Evolutionary conservation across 2,113 vertebrate genomes (phyloP).

Genomic region (Arothron firmamentum): DNA sequence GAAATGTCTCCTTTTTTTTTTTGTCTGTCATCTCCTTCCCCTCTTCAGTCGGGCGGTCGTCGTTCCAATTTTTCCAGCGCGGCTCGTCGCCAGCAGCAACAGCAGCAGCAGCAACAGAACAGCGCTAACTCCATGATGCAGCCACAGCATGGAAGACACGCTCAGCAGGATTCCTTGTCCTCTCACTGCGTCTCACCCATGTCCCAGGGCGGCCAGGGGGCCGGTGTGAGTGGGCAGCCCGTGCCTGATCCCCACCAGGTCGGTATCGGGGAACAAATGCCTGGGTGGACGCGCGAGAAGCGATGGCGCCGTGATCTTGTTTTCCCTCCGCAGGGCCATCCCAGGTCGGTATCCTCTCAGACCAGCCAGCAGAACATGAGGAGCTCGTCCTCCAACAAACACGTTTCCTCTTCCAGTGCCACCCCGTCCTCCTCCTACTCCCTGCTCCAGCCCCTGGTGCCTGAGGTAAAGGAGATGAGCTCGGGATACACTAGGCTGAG

Average conservation of each 20-base stretch:
- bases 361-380: constrained; percentile 72
- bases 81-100: constrained; percentile 54
- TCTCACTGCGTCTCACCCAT: constrained; percentile 69
- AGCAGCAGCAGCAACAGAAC: constrained; percentile 59
- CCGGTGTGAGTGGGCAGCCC: constrained; percentile 48
- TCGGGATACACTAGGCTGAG: constrained; percentile 74
- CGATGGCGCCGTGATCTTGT: neutral
- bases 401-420: constrained; percentile 58
- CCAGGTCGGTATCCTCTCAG: constrained; percentile 68
- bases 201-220: constrained; percentile 56
- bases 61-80: constrained; percentile 51
- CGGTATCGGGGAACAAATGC: neutral
- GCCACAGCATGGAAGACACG: constrained; percentile 52
- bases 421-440: constrained; percentile 68
- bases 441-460: constrained; percentile 71
- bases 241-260: constrained; percentile 66
- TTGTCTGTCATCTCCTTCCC: neutral
- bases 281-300: neutral
- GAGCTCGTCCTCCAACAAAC: constrained; percentile 68
- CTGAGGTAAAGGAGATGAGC: constrained; percentile 75
- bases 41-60: constrained; percentile 49
- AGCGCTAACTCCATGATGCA: constrained; percentile 64
- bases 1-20: neutral
- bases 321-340: constrained; percentile 48
- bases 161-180: constrained; percentile 60